These are phyloP conservation scores for Eurystomus gularis DNA, from an alignment of 2,113 vertebrate genomes.

Conservation along the genomic window DNA sequence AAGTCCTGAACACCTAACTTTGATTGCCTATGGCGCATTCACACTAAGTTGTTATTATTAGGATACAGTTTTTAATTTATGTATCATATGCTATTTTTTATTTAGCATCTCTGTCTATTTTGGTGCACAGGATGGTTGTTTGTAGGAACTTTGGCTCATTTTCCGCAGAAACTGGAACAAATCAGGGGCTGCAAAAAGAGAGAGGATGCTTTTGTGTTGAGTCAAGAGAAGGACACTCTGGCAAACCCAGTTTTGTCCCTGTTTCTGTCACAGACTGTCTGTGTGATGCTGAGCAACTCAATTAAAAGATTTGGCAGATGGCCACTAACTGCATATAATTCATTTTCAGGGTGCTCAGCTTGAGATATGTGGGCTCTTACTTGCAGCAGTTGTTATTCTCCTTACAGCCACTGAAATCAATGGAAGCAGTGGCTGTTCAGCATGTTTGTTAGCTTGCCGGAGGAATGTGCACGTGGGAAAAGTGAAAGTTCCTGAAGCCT, in stretches of 20 bases:
- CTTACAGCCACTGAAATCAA: slow-evolving; percentile 35
- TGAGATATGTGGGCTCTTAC: slow-evolving; percentile 57
- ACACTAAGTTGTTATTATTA: background rate
- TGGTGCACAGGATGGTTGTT: background rate
- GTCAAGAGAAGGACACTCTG: slow-evolving; percentile 41
- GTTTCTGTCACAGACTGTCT: slow-evolving; percentile 60
- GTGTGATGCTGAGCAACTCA: slow-evolving; percentile 55
- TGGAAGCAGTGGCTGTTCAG: slow-evolving; percentile 30
- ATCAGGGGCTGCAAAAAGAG: slow-evolving; percentile 25
- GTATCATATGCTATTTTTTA: background rate
- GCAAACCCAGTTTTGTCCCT: slow-evolving; percentile 53
- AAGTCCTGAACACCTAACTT: background rate
- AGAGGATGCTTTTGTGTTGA: slow-evolving; percentile 54
- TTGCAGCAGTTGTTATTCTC: slow-evolving; percentile 50
- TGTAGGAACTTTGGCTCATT: slow-evolving; percentile 44
- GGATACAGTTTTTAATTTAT: background rate
- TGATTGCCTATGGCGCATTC: background rate
- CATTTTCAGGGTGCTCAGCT: slow-evolving; percentile 66
- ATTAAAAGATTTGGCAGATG: slow-evolving; percentile 66
- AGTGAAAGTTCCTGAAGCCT: background rate
- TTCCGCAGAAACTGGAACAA: slow-evolving; percentile 37
- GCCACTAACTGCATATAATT: slow-evolving; percentile 62
- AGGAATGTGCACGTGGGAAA: background rate
- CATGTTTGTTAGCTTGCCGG: background rate
- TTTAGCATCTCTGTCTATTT: slow-evolving; percentile 19